Base-by-base conservation (phyloP, 2,797 vertebrate genomes). In the Paramormyrops hopkinsi region DNA sequence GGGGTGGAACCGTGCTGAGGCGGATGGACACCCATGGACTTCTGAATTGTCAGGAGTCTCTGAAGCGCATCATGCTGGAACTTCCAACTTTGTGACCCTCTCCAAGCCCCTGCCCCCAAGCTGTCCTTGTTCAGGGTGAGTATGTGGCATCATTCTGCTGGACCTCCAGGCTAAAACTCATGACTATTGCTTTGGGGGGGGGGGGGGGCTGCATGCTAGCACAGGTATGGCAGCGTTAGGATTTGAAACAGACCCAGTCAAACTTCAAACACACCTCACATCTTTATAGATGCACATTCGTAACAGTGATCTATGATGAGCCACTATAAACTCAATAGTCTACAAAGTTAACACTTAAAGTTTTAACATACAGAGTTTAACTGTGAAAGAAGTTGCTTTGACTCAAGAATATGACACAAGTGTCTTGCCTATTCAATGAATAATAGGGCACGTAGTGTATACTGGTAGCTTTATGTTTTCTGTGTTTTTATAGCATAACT, bases 101-200 rank as follows among this genome's bases (percentile, higher is more conserved):
- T 11, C 59, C 59, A 25, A 25, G 22, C 22, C 5, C 19, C 59
- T 25, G n/a, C 93, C 89, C 84, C 91, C 92, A 51, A 90, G 90
- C 46, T 92, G 50, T 33, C 50, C 29, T 14, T 22, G 25, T 54
- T 17, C 50, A 48, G 48, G 22, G 90, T 84, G n/a, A 88, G 44
- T 56, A 87, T 25, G 0, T 92, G 90, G 83, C 86, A 92, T 79
- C 87, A 92, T 83, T 54, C 69, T 9, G 76, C 6, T 88, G 79
- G 88, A 89, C 87, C 54, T 89, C 90, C 90, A 93, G 92, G 88
- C 87, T 87, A 0, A 90, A 91, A 93, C 90, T 94, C 56, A 14
- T 88, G 25, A 90, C 93, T 92, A 92, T 90, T 48, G 5, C 88
- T 50, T 86, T 90, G 2, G 92, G 87, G 91, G 88, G 86, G 90